A percentile compares a stretch with the other conserved stretches of the same genome.
These are phyloP conservation scores for Nemopilema nomurai DNA, from an alignment of 30 jellyfish, hydroid and myxozoan species.

Conservation along the genomic window DNA sequence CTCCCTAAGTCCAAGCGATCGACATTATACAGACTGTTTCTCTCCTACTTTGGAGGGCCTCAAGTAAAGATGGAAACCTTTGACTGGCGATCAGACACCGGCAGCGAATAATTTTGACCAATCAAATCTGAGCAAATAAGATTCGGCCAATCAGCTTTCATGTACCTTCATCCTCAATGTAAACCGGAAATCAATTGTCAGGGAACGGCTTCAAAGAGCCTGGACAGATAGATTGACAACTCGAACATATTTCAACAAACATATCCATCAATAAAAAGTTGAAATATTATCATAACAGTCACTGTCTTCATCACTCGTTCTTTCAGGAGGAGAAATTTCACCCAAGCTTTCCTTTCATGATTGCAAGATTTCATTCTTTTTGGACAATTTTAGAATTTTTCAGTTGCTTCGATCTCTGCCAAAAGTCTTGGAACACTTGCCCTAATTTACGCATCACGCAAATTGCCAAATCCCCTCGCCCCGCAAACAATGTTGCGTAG, in stretches of 20 bases:
- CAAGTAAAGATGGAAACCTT: conserved; percentile 61
- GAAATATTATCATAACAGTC: too few relatives aligned
- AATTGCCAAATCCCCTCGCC: too few relatives aligned
- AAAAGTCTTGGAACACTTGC: too few relatives aligned
- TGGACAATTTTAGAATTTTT: too few relatives aligned
- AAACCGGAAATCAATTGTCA: conserved; percentile 39
- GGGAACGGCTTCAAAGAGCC: conserved; percentile 23
- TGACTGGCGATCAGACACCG: conserved; percentile 74
- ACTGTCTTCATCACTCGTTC: too few relatives aligned
- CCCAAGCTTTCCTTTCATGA: too few relatives aligned
- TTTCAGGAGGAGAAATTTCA: too few relatives aligned
- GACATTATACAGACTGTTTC: background rate
- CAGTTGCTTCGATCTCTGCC: too few relatives aligned
- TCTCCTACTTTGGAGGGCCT: conserved; percentile 17
- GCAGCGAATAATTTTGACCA: conserved; percentile 49
- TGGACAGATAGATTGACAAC: background rate
- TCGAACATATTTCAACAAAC: background rate
- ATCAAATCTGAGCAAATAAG: conserved; percentile 14
- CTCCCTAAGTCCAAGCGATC: background rate
- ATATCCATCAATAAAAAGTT: too few relatives aligned
- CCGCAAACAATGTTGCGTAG: too few relatives aligned
- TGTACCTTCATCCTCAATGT: background rate
- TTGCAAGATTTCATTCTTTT: too few relatives aligned
- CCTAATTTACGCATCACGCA: too few relatives aligned
- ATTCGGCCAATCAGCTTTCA: conserved; percentile 24